These are phyloP conservation scores for Scarus forsteni DNA, from an alignment of 2,797 vertebrate species.

Conservation along the genomic window DNA sequence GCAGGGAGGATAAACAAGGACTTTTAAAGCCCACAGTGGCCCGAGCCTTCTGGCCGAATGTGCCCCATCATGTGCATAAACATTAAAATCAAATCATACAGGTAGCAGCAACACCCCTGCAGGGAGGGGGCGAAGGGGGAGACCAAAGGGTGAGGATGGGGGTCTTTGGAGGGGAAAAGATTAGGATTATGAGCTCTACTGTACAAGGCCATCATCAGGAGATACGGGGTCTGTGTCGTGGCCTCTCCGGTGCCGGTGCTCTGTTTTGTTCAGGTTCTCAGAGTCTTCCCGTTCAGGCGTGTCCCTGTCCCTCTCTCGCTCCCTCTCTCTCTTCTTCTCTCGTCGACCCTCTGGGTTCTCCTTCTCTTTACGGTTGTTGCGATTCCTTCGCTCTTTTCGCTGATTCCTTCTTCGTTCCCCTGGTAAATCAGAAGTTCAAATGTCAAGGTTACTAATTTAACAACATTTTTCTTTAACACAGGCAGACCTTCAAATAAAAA, in stretches of 20 bases:
- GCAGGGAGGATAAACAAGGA: constrained; percentile 42
- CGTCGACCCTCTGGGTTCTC: constrained; percentile 85
- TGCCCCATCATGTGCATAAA: constrained; percentile 83
- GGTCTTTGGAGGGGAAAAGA: constrained; percentile 50
- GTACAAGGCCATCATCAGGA: constrained; percentile 75
- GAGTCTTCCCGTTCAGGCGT: constrained; percentile 84
- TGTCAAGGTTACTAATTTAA: background rate
- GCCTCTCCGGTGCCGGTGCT: constrained; percentile 90
- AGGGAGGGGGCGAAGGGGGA: constrained; percentile 70
- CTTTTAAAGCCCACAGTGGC: constrained; percentile 66
- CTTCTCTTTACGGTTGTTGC: constrained; percentile 89
- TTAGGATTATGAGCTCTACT: constrained; percentile 72
- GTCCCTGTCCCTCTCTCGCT: constrained; percentile 87
- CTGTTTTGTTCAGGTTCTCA: constrained; percentile 91
- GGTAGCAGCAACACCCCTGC: constrained; percentile 94
- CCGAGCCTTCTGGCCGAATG: constrained; percentile 68
- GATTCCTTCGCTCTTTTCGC: constrained; percentile 88
- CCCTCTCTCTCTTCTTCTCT: constrained; percentile 86
- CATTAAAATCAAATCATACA: constrained; percentile 86
- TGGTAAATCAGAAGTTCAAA: constrained; percentile 15
- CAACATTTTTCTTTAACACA: no score
- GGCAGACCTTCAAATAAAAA: no score
- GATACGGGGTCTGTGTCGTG: constrained; percentile 87
- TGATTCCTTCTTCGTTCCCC: constrained; percentile 76
- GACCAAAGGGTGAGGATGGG: constrained; percentile 53